A percentile compares a stretch with the other conserved stretches of the same genome.
Conservation (phyloP, 2,888 invertebrate species). For the Lasioglossum villosulum region DNA sequence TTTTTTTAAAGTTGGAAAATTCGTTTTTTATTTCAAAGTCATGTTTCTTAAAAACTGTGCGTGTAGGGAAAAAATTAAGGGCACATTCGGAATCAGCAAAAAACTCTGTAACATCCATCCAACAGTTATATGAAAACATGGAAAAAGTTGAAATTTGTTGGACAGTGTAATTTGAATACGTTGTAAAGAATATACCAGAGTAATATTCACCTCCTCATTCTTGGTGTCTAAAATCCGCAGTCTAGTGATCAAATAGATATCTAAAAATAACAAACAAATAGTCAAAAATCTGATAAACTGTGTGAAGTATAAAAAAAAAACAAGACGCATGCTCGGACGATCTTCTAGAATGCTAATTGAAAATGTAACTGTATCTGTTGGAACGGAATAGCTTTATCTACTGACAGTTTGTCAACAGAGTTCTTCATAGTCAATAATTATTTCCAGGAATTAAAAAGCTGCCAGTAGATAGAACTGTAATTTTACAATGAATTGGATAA, state of each 20-base stretch:
- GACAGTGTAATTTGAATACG: too few species aligned
- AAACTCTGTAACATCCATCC: too few species aligned
- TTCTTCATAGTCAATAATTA: not conserved
- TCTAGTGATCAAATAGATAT: constrained; percentile 15
- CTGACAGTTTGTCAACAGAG: not conserved
- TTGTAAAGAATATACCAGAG: not conserved
- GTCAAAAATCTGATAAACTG: constrained; percentile 24
- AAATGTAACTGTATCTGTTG: constrained; percentile 9
- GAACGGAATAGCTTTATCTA: not conserved
- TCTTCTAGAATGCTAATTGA: constrained; percentile 30
- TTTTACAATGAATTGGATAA: not conserved
- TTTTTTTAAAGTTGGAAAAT: too few species aligned
- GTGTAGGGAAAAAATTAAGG: too few species aligned
- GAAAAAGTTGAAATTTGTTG: too few species aligned
- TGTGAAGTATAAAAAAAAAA: constrained; percentile 12
- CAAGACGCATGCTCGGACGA: not conserved
- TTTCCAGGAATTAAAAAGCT: not conserved
- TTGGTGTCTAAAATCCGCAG: not conserved
- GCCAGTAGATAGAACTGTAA: not conserved
- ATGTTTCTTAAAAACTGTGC: too few species aligned
- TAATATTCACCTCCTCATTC: not conserved
- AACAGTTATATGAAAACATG: too few species aligned
- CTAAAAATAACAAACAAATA: not conserved
- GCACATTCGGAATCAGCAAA: too few species aligned
- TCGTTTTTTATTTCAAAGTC: too few species aligned